phyloP scores from a whole-genome alignment of 2,797 vertebrate species.

The Eupleurogrammus muticus region DNA sequence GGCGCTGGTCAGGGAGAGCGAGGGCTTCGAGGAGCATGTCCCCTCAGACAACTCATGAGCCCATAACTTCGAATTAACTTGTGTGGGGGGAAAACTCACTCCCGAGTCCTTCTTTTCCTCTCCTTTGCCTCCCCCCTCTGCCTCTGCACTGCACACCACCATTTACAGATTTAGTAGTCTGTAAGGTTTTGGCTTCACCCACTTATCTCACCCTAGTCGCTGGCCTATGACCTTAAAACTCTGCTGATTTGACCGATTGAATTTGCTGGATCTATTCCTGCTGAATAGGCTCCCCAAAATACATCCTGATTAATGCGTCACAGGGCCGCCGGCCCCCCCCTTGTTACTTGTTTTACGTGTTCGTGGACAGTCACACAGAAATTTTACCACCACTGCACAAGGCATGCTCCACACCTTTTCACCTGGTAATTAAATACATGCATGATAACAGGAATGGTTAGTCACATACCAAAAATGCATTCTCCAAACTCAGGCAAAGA shows the following conservation, averaged over 20 bases:
- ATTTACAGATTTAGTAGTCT: conserved; percentile 59
- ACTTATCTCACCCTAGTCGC: conserved; percentile 20
- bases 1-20: conserved; percentile 95
- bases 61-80: conserved; percentile 8
- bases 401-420: conserved; percentile 49
- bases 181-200: conserved; percentile 51
- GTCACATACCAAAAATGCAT: conserved; percentile 15
- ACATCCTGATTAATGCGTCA: conserved; percentile 30
- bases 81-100: conserved; percentile 19
- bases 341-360: conserved; percentile 27
- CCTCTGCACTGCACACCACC: conserved; percentile 50
- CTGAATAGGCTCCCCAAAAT: conserved; percentile 50
- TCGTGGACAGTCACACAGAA: conserved; percentile 32
- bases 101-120: conserved; percentile 24
- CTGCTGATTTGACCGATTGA: conserved; percentile 52
- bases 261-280: conserved; percentile 57
- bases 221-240: conserved; percentile 48
- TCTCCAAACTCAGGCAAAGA: conserved; percentile 10
- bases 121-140: conserved; percentile 7
- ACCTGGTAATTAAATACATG: conserved; percentile 36
- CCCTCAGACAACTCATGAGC: conserved; percentile 96
- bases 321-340: conserved; percentile 23
- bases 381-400: conserved; percentile 44
- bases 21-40: conserved; percentile 97
- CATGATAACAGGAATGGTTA: conserved; percentile 42